Evolutionary conservation across 2,888 invertebrate species (phyloP).

Genomic region (Pseudoips prasinana): DNA sequence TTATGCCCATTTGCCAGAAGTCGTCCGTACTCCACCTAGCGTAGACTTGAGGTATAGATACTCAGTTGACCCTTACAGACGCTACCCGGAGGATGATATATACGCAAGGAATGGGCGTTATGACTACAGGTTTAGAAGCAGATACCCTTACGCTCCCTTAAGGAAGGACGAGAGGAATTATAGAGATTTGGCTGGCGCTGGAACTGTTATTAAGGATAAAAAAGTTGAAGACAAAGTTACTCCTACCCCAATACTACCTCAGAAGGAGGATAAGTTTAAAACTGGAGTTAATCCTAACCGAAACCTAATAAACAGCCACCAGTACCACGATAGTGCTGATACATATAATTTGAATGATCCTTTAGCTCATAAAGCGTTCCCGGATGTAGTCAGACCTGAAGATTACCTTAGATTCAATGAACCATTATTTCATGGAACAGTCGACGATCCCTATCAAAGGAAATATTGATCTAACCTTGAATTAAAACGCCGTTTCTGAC

Average conservation of each 20-base stretch:
- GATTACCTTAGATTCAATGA: constrained; percentile 70
- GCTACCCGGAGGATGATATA: constrained; percentile 65
- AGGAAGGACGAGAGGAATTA: constrained; percentile 74
- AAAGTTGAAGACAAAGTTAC: constrained; percentile 72
- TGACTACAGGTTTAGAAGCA: constrained; percentile 68
- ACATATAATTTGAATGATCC: constrained; percentile 51
- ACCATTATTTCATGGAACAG: constrained; percentile 64
- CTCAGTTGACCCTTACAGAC: constrained; percentile 67
- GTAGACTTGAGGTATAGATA: constrained; percentile 81
- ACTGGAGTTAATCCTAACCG: constrained; percentile 46
- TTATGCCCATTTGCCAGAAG: constrained; percentile 87
- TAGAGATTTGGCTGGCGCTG: constrained; percentile 66
- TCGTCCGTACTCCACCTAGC: constrained; percentile 83
- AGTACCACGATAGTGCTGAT: constrained; percentile 63
- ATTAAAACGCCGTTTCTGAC: constrained; percentile 32
- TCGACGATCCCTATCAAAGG: constrained; percentile 72
- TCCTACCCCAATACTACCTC: constrained; percentile 67
- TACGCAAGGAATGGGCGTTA: constrained; percentile 65
- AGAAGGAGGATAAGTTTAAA: constrained; percentile 63
- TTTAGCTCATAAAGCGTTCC: constrained; percentile 56
- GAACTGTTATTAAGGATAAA: constrained; percentile 64
- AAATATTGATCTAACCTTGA: constrained; percentile 52
- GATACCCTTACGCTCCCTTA: constrained; percentile 68
- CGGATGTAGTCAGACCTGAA: constrained; percentile 60
- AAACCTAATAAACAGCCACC: constrained; percentile 71